Evolutionary conservation across 2,113 vertebrate genomes (phyloP).

Genomic region (Chionodraco myersi): DNA sequence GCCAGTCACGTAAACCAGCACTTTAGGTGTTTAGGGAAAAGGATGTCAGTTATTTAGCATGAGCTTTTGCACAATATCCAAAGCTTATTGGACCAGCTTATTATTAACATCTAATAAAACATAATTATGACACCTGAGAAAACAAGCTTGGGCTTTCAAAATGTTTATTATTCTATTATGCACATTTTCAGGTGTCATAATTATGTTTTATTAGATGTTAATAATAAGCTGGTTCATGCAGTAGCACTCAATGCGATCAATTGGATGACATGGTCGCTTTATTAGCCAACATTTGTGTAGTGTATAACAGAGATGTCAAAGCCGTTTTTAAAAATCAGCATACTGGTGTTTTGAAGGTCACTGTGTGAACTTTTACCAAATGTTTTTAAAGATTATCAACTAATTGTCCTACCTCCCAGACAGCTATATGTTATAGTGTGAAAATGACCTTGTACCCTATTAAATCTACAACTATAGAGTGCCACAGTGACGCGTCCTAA

Average conservation of each 20-base stretch:
- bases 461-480: too few species aligned
- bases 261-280: background rate
- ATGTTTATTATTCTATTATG: background rate
- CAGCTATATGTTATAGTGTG: background rate
- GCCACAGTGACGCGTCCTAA: too few species aligned
- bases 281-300: background rate
- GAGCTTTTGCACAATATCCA: background rate
- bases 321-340: background rate
- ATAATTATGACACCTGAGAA: too few species aligned
- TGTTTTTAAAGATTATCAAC: background rate
- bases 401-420: background rate
- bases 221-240: too few species aligned
- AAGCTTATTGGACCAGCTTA: too few species aligned
- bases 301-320: background rate
- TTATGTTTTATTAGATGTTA: background rate
- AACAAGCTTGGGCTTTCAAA: background rate
- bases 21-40: background rate
- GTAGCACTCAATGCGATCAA: background rate
- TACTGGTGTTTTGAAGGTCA: background rate
- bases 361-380: background rate
- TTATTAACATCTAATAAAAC: too few species aligned
- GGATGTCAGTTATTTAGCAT: background rate
- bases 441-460: too few species aligned
- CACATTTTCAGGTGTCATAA: too few species aligned
- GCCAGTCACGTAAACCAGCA: background rate